Percentiles rank a stretch among this genome's conserved stretches.
phyloP scores from a whole-genome alignment of 2,888 invertebrate species.

The Cylindroiulus punctatus region DNA sequence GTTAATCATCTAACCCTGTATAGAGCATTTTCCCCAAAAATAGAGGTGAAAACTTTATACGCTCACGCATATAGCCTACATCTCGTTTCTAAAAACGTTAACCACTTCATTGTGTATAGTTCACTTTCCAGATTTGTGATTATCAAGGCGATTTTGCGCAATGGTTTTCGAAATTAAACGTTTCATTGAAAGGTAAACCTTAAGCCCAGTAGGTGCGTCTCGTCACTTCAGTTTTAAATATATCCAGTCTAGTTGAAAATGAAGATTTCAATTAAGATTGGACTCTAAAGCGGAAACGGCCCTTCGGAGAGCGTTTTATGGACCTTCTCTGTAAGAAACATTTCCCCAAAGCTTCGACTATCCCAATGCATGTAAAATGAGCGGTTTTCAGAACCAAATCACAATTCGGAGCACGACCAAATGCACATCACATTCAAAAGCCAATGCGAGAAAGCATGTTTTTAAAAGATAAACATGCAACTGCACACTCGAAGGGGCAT shows the following conservation, averaged over 20 bases:
- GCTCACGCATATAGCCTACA: too few relatives aligned
- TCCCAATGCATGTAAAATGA: neutral
- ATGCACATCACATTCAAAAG: neutral
- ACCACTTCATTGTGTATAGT: neutral
- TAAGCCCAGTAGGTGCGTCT: neutral
- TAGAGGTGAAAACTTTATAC: too few relatives aligned
- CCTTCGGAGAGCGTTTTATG: slow-evolving; percentile 9
- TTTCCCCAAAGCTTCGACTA: neutral
- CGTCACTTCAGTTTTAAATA: neutral
- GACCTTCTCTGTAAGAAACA: neutral
- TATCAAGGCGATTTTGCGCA: neutral
- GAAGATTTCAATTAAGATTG: slow-evolving; percentile 43
- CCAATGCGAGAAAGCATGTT: neutral
- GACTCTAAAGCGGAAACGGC: slow-evolving; percentile 6
- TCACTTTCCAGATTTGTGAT: neutral
- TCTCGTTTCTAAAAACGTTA: neutral
- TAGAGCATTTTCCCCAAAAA: too few relatives aligned
- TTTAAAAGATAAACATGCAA: neutral
- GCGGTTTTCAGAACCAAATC: neutral
- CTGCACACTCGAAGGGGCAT: neutral
- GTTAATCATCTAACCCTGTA: too few relatives aligned
- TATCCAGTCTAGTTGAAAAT: neutral
- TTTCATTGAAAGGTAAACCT: neutral
- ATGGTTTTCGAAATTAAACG: slow-evolving; percentile 9
- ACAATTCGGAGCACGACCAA: neutral